Evolutionary conservation across 2,113 vertebrate genomes (phyloP), one percentile per base, ranked within the genome.

Genomic region (Callopanchax toddi): DNA sequence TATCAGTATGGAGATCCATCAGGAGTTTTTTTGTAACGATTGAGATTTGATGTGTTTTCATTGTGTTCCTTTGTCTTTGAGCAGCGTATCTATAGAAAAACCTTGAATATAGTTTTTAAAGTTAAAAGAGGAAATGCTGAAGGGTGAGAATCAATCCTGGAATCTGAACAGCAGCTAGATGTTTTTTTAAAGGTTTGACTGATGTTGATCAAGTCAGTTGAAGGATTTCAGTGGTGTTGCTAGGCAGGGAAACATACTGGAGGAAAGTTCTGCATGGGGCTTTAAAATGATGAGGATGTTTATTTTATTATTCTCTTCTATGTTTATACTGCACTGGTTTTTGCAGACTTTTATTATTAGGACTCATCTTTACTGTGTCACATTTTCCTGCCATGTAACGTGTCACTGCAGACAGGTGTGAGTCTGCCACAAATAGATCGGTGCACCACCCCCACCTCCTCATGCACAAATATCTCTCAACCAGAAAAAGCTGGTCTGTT

Each of bases 341-440:
- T 6, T 32, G 29, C 29, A 32, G 29, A 9, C 29, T 32, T 3
- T 32, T 32, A 1, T 32, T 32, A 32, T 5, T 29, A 29, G 7
- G 39, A 4, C 4, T 16, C 16, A 22, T 39, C 21, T 48, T 61
- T 55, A 6, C 54, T 42, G 26, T 53, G 21, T 25, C 40, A 29
- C 17, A 72, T 58, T 50, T 59, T 45, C 29, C 22, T 15, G 18
- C 26, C 23, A 34, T 46, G 46, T 52, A 59, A 57, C 51, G 21
- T 60, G 54, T 61, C 50, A 66, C 70, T 54, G 60, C 61, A 79
- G 73, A 80, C 83, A 85, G 78, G 86, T 86, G 74, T 48, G 58
- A 77, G 48, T 64, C 73, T 44, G 53, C 74, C 66, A 79, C 50
- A 86, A 90, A 86, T 87, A 83, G 79, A 81, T 66, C 29, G 18